A percentile compares a stretch with the other conserved stretches of the same genome.
Conservation (phyloP, 2,888 invertebrate genomes). For the Hyposoter didymator region DNA sequence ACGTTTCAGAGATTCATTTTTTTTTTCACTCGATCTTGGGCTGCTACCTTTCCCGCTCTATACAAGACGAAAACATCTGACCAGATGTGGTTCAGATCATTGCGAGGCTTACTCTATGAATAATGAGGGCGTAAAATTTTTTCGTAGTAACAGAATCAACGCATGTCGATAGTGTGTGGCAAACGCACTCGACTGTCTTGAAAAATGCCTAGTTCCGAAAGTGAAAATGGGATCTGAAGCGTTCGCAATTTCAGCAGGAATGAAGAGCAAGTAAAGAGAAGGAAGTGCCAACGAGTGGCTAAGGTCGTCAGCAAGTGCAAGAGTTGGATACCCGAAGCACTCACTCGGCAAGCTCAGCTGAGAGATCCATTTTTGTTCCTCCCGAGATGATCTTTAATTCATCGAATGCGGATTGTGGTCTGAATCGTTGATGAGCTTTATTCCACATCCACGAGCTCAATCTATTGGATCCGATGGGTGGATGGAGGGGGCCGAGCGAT, state of each 20-base stretch:
- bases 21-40: background rate
- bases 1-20: background rate
- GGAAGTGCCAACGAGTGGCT: slow-evolving; percentile 52
- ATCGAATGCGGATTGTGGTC: slow-evolving; percentile 83
- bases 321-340: slow-evolving; percentile 53
- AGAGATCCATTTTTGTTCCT: slow-evolving; percentile 83
- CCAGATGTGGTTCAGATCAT: too few species aligned
- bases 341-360: slow-evolving; percentile 59
- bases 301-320: slow-evolving; percentile 49
- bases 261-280: slow-evolving; percentile 52
- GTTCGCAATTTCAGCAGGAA: slow-evolving; percentile 63
- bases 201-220: slow-evolving; percentile 63
- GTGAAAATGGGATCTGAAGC: slow-evolving; percentile 68
- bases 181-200: slow-evolving; percentile 16
- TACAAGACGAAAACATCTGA: background rate
- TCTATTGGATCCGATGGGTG: slow-evolving; percentile 81
- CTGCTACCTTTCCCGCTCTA: background rate
- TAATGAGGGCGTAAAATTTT: background rate
- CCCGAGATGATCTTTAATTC: slow-evolving; percentile 83
- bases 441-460: slow-evolving; percentile 83
- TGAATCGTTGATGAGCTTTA: slow-evolving; percentile 84
- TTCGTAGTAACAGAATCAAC: background rate
- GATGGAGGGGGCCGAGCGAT: background rate
- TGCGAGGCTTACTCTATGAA: background rate
- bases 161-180: background rate